phyloP scores from a whole-genome alignment of 2,797 vertebrate species.

The Lateolabrax maculatus region DNA sequence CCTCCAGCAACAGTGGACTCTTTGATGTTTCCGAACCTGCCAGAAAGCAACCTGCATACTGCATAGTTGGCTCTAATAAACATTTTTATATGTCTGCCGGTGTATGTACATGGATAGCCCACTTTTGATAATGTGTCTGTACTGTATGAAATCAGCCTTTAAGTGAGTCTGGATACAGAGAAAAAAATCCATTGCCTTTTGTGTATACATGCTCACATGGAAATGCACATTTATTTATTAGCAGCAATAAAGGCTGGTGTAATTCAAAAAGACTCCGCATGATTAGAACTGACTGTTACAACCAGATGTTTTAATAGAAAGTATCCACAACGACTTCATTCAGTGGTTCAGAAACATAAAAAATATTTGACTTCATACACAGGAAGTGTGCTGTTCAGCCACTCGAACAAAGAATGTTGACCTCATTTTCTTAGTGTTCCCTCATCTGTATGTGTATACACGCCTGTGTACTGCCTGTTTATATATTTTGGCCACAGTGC shows the following conservation, averaged over 20 bases:
- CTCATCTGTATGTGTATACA: constrained; percentile 52
- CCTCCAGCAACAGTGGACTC: constrained; percentile 31
- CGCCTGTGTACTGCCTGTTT: constrained; percentile 56
- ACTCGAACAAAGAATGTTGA: constrained; percentile 63
- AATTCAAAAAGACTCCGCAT: constrained; percentile 23
- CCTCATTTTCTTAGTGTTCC: constrained; percentile 43
- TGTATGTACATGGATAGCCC: not conserved
- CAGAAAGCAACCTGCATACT: not conserved
- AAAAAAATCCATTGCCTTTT: not conserved
- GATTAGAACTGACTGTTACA: constrained; percentile 23
- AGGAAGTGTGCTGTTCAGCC: constrained; percentile 64
- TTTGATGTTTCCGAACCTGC: constrained; percentile 59
- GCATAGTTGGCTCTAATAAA: constrained; percentile 31
- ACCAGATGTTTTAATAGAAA: constrained; percentile 15
- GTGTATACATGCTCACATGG: constrained; percentile 9
- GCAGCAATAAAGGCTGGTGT: constrained; percentile 19
- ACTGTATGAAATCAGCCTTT: not conserved
- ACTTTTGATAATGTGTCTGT: constrained; percentile 1
- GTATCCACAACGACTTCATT: not conserved
- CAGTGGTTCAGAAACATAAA: constrained; percentile 21
- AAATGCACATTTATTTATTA: constrained; percentile 15
- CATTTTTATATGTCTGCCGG: constrained; percentile 30
- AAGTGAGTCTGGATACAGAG: constrained; percentile 13
- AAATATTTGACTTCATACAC: constrained; percentile 38
- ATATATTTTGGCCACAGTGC: constrained; percentile 33